These are phyloP conservation scores for Thomomys bottae DNA, from an alignment of 2,113 vertebrate genomes.

Conservation along the genomic window DNA sequence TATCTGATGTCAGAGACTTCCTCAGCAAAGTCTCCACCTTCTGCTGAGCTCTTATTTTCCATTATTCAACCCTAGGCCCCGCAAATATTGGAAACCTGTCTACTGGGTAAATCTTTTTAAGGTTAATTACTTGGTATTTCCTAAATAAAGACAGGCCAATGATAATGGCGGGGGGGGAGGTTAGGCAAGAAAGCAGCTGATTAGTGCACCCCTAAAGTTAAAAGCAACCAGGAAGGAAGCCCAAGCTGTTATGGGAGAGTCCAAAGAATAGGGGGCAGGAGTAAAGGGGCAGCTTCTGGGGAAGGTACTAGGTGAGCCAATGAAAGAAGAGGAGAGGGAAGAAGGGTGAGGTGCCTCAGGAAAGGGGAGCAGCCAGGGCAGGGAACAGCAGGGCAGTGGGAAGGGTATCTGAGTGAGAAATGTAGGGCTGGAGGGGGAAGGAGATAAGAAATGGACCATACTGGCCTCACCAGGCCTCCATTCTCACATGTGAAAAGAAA, in stretches of 20 bases:
- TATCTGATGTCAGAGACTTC: neutral
- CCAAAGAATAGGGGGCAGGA: neutral
- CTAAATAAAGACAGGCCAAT: neutral
- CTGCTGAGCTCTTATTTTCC: neutral
- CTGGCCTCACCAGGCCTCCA: neutral
- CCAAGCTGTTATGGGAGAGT: neutral
- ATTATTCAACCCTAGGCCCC: neutral
- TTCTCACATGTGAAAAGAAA: neutral
- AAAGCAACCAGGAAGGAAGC: neutral
- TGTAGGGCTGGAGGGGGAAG: neutral
- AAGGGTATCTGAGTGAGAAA: no score
- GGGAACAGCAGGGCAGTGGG: neutral
- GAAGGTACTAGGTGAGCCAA: neutral
- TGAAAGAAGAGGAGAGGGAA: neutral
- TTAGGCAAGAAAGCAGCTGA: neutral
- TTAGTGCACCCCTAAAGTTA: neutral
- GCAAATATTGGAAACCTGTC: neutral
- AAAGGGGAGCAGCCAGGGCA: neutral
- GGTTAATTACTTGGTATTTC: conserved; percentile 18
- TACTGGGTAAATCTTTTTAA: neutral
- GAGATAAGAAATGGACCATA: neutral
- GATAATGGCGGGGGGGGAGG: no score
- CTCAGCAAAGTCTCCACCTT: neutral
- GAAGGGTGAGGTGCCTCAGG: no score
- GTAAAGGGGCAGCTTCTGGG: neutral